Conservation (phyloP, 2,888 invertebrate species). For the Habroteleia sp. region DNA sequence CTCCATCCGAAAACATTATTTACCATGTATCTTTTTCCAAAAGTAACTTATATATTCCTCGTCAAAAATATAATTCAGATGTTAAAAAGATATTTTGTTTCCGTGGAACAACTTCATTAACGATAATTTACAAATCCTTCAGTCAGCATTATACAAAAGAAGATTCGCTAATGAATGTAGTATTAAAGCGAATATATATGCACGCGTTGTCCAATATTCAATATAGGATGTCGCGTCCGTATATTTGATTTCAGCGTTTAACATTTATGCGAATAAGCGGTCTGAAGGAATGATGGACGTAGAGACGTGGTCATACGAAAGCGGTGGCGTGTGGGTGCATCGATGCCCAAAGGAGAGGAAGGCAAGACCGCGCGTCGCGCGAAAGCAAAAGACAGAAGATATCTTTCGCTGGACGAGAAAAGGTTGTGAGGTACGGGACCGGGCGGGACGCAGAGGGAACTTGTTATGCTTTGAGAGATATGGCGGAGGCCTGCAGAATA, state of each 20-base stretch:
- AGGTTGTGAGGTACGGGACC: conserved; percentile 62
- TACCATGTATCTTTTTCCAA: conserved; percentile 39
- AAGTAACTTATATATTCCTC: conserved; percentile 57
- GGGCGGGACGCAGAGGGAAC: conserved; percentile 76
- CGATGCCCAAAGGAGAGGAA: conserved; percentile 41
- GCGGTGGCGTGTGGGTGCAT: conserved; percentile 58
- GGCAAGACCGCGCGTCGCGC: conserved; percentile 21
- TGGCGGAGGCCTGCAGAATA: conserved; percentile 80
- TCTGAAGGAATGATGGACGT: conserved; percentile 58
- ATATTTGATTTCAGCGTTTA: conserved; percentile 64
- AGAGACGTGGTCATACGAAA: conserved; percentile 61
- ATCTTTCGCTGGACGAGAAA: conserved; percentile 63
- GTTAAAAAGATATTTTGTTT: conserved; percentile 55
- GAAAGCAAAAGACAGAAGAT: conserved; percentile 56
- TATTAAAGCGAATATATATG: conserved; percentile 61
- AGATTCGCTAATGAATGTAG: conserved; percentile 62
- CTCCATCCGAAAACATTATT: conserved; percentile 41
- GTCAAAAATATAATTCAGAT: conserved; percentile 56
- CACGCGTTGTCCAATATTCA: conserved; percentile 55
- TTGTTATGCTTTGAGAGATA: conserved; percentile 81
- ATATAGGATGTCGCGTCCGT: conserved; percentile 60
- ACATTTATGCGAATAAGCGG: conserved; percentile 61
- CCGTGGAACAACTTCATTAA: conserved; percentile 62
- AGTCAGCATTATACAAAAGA: conserved; percentile 53
- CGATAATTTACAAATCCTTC: conserved; percentile 61